These are phyloP conservation scores for Protaetia brevitarsis DNA, from an alignment of 1,140 invertebrate genomes.

Conservation along the genomic window DNA sequence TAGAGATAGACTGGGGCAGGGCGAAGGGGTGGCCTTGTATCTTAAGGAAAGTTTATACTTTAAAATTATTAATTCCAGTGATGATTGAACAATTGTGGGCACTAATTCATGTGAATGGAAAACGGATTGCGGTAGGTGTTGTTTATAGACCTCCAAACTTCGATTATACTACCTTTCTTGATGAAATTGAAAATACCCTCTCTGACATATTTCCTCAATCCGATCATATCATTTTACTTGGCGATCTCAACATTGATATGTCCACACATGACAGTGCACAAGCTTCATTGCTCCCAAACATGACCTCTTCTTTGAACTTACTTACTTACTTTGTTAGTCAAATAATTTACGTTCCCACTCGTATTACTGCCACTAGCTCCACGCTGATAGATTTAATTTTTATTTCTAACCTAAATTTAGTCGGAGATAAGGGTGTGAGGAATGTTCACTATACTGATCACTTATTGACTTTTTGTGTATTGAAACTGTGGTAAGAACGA, in stretches of 20 bases:
- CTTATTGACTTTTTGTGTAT: background rate
- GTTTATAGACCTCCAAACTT: background rate
- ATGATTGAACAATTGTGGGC: background rate
- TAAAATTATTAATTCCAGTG: background rate
- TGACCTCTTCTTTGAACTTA: background rate
- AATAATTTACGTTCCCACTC: background rate
- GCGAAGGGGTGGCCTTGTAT: background rate
- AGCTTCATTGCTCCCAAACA: background rate
- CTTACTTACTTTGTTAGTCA: no score
- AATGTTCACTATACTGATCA: background rate
- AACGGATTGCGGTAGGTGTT: background rate
- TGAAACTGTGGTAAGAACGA: background rate
- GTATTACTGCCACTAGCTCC: background rate
- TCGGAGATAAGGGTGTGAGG: background rate
- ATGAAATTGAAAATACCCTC: background rate
- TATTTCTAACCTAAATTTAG: background rate
- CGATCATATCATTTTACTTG: background rate
- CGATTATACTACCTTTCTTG: background rate
- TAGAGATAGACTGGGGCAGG: background rate
- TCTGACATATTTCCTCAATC: background rate
- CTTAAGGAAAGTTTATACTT: background rate
- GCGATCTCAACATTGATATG: background rate
- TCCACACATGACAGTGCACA: background rate
- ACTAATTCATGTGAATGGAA: background rate
- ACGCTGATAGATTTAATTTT: background rate